phyloP scores from a whole-genome alignment of 1,140 invertebrate genomes.

The Diorhabda elongata region DNA sequence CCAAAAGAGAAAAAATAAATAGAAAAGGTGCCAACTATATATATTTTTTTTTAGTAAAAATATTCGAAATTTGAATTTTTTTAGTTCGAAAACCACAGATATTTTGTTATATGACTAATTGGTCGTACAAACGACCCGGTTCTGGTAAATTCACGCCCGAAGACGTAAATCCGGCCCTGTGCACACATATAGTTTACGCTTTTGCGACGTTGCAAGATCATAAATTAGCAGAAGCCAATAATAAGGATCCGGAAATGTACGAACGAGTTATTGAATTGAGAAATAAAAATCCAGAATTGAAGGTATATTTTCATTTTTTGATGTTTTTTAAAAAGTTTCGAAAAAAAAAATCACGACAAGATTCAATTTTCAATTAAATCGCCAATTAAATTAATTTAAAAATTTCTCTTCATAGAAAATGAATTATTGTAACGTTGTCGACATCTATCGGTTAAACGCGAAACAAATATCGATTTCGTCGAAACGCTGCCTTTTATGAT shows the following conservation, averaged over 20 bases:
- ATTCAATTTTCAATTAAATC: no score
- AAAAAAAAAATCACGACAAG: no score
- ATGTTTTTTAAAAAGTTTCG: no score
- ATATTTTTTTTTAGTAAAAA: neutral
- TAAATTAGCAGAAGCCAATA: slow-evolving; percentile 68
- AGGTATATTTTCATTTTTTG: slow-evolving; percentile 51
- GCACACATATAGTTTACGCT: slow-evolving; percentile 90
- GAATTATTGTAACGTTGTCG: no score
- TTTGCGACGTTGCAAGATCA: slow-evolving; percentile 86
- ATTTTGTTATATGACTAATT: slow-evolving; percentile 91
- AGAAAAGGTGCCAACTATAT: slow-evolving; percentile 12
- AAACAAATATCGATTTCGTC: no score
- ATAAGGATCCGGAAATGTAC: slow-evolving; percentile 81
- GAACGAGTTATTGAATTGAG: slow-evolving; percentile 77
- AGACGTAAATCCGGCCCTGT: slow-evolving; percentile 80
- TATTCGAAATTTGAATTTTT: slow-evolving; percentile 26
- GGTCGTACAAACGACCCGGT: slow-evolving; percentile 85
- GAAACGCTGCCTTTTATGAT: no score
- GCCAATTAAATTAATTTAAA: no score
- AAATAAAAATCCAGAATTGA: slow-evolving; percentile 85
- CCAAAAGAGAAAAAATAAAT: slow-evolving; percentile 31
- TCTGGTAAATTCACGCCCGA: slow-evolving; percentile 82
- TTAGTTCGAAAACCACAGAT: slow-evolving; percentile 75
- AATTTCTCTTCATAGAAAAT: no score
- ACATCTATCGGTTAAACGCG: no score